Evolutionary conservation across 2,797 vertebrate species (phyloP).

Genomic region (Sebastes melanostomus): DNA sequence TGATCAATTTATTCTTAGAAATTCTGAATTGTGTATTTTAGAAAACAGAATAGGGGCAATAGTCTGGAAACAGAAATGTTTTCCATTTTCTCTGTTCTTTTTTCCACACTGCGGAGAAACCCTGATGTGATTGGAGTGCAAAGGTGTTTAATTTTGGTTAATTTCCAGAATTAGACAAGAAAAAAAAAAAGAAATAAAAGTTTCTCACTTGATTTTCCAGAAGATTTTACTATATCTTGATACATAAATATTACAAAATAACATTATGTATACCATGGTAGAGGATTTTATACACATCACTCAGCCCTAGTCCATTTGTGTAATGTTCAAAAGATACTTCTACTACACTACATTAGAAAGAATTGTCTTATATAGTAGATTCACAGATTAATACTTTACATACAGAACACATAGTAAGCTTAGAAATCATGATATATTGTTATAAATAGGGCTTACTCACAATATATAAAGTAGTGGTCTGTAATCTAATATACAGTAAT

Average conservation of each 20-base stretch:
- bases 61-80: no score
- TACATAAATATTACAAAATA: not conserved
- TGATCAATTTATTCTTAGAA: no score
- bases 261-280: not conserved
- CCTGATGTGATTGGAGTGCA: not conserved
- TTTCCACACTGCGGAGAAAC: rapidly evolving
- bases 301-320: not conserved
- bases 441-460: not conserved
- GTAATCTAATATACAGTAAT: not conserved
- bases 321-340: not conserved
- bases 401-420: not conserved
- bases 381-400: not conserved
- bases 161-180: not conserved
- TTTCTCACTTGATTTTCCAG: not conserved
- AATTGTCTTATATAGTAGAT: not conserved
- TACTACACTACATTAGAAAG: not conserved
- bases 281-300: not conserved
- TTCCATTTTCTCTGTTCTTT: no score
- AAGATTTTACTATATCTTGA: not conserved
- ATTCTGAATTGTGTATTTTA: no score
- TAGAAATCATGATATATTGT: not conserved
- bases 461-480: not conserved
- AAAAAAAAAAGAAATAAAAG: not conserved
- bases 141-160: not conserved
- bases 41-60: no score